phyloP scores from a whole-genome alignment of 1,140 invertebrate species.

The Macrotrachela quadricornifera region DNA sequence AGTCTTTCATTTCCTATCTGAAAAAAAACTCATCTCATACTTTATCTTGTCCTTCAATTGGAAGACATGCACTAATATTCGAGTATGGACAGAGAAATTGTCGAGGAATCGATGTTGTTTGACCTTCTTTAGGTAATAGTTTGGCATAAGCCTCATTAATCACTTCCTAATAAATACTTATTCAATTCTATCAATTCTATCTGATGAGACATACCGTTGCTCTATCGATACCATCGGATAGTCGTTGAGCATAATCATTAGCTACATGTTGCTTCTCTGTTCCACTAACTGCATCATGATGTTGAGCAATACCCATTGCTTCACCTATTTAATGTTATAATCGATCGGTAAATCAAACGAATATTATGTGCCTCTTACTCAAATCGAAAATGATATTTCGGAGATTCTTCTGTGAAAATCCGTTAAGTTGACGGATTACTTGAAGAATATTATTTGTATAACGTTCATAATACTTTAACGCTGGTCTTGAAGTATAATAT shows the following conservation, averaged over 20 bases:
- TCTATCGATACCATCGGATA: constrained; percentile 39
- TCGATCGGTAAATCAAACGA: too few relatives aligned
- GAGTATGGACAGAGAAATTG: constrained; percentile 38
- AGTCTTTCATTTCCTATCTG: too few relatives aligned
- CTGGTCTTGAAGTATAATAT: constrained; percentile 69
- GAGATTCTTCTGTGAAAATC: too few relatives aligned
- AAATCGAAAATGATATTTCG: too few relatives aligned
- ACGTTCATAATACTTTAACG: constrained; percentile 52
- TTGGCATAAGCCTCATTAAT: constrained; percentile 15
- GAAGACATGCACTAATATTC: constrained; percentile 36
- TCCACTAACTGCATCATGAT: constrained; percentile 49
- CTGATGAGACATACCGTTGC: constrained; percentile 16
- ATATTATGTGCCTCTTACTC: too few relatives aligned
- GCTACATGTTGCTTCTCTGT: constrained; percentile 29
- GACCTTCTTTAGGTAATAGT: constrained; percentile 25
- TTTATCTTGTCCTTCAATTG: constrained; percentile 36
- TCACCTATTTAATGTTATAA: not conserved
- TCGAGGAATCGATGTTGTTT: constrained; percentile 1
- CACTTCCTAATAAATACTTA: constrained; percentile 15
- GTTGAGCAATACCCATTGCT: constrained; percentile 58
- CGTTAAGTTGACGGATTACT: constrained; percentile 14
- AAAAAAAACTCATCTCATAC: too few relatives aligned
- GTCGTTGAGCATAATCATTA: constrained; percentile 52
- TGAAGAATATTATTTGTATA: constrained; percentile 51
- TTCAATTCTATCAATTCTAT: too few relatives aligned